Percentiles rank a stretch among this genome's conserved stretches.
phyloP scores from a whole-genome alignment of 2,888 invertebrate species.

The Ellobium chinense region DNA sequence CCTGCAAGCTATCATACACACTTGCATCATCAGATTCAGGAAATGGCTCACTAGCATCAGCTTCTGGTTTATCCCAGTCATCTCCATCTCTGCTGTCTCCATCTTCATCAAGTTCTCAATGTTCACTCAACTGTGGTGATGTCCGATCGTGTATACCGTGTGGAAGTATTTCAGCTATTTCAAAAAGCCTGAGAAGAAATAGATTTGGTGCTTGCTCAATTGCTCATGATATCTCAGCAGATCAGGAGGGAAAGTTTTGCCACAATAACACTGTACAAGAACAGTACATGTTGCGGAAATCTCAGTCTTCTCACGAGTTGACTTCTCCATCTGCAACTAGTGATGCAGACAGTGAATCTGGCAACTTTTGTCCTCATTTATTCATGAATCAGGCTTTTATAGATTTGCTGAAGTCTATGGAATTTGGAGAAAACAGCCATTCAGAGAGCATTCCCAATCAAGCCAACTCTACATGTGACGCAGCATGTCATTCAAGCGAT shows the following conservation, averaged over 20 bases:
- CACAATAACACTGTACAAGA: background rate
- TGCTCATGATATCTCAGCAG: conserved; percentile 15
- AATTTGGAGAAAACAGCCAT: too few species aligned
- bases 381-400: background rate
- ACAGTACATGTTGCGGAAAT: background rate
- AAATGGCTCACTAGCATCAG: background rate
- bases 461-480: background rate
- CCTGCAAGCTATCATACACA: conserved; percentile 22
- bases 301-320: conserved; percentile 20
- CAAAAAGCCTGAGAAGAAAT: background rate
- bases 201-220: conserved; percentile 8
- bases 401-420: too few species aligned
- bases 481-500: background rate
- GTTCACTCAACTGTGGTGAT: background rate
- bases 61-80: conserved; percentile 20
- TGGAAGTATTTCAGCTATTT: conserved; percentile 13
- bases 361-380: background rate
- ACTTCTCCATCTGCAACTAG: background rate
- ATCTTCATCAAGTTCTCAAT: conserved; percentile 15
- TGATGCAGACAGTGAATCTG: background rate
- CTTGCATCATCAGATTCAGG: background rate
- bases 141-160: conserved; percentile 24
- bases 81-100: conserved; percentile 14
- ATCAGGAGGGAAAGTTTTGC: background rate
- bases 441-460: background rate